phyloP scores from a whole-genome alignment of 2,888 invertebrate genomes.

The Eubasilissa splendida region DNA sequence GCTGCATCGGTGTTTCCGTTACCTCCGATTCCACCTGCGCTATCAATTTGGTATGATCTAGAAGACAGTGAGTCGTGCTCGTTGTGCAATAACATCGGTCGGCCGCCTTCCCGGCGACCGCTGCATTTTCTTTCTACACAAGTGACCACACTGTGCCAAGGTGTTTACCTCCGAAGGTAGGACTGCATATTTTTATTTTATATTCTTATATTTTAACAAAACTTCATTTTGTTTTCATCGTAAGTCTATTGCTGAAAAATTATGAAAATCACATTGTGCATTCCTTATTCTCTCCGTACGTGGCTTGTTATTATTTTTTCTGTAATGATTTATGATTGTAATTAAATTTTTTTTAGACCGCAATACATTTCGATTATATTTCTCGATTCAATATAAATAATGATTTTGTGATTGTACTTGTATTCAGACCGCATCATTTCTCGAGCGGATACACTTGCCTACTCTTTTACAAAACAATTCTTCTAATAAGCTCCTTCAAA shows the following conservation, averaged over 20 bases:
- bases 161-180: slow-evolving; percentile 49
- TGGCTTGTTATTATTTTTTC: too few species aligned
- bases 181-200: neutral
- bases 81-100: neutral
- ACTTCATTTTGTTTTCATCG: neutral
- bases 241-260: neutral
- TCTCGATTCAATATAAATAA: too few species aligned
- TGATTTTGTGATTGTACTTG: too few species aligned
- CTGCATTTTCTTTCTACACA: slow-evolving; percentile 19
- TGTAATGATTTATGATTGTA: too few species aligned
- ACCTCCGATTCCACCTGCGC: neutral
- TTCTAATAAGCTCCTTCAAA: too few species aligned
- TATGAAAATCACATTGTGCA: too few species aligned
- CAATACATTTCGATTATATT: too few species aligned
- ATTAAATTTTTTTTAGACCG: too few species aligned
- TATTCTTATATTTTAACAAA: neutral
- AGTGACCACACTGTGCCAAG: slow-evolving; percentile 44
- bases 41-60: neutral
- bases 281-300: too few species aligned
- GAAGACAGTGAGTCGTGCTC: neutral
- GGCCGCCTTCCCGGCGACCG: slow-evolving; percentile 38
- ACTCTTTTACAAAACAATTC: too few species aligned
- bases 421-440: too few species aligned
- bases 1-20: neutral
- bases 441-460: too few species aligned